Evolutionary conservation across 2,797 vertebrate species (phyloP).

Genomic region (Astyanax mexicanus): DNA sequence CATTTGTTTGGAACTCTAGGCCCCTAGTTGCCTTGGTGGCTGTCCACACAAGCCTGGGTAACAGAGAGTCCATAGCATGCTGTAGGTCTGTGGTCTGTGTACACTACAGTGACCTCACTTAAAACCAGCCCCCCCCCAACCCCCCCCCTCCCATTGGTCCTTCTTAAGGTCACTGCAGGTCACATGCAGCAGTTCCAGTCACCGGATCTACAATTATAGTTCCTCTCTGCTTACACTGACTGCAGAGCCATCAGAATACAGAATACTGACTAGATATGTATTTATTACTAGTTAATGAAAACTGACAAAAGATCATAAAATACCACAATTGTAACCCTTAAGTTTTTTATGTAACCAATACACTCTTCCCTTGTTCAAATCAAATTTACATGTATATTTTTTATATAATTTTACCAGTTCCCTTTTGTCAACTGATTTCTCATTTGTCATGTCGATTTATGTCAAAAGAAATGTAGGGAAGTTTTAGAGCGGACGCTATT

Average conservation of each 20-base stretch:
- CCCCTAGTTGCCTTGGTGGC: conserved; percentile 46
- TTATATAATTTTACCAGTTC: not conserved
- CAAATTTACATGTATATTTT: not conserved
- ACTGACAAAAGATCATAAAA: not conserved
- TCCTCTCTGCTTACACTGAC: not conserved
- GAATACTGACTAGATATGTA: too few species aligned
- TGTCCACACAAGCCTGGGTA: conserved; percentile 27
- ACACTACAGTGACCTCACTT: not conserved
- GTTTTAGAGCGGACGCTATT: conserved; percentile 2
- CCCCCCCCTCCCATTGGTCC: not conserved
- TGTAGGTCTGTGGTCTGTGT: not conserved
- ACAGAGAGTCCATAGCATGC: conserved; percentile 7
- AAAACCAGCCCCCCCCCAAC: not conserved
- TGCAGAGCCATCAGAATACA: not conserved
- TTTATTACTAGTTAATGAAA: too few species aligned
- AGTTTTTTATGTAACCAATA: not conserved
- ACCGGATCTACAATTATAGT: not conserved
- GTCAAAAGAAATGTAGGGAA: not conserved
- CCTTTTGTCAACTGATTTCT: not conserved
- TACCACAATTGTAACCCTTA: not conserved
- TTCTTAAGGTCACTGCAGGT: not conserved
- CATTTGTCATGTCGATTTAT: not conserved
- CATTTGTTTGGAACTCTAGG: conserved; percentile 31
- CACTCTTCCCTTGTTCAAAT: not conserved
- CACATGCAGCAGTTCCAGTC: not conserved